Evolutionary conservation across 2,888 invertebrate genomes (phyloP), one percentile per base, ranked within the genome.

Genomic region (Scaptomyza parva): DNA sequence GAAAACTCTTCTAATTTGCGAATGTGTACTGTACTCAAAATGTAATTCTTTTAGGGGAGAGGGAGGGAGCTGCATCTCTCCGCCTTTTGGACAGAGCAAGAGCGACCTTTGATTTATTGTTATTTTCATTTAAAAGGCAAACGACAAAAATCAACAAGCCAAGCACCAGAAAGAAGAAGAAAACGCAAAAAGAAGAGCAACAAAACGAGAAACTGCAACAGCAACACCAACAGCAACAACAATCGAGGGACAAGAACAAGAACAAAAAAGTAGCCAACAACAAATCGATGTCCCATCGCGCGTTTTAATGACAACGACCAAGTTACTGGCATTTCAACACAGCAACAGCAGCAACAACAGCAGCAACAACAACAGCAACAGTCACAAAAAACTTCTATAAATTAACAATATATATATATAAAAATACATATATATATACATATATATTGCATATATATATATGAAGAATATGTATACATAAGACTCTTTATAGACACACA

Each of bases 71-170:
- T 3, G 0, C 4, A 14, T 26, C 14, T 8, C 14, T 14, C 8
- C 8, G 14, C 35, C 22, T 30, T 11, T 30, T 30, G 57, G 47
- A 47, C 51, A 62, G 73, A 72, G 73, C 58, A 55, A 72, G 73
- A 61, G 67, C 67, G 68, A 80, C 78, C 88, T 77, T 86, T 84
- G 83, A 84, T 84, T 84, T 88, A 84, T 84, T 60, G 83, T 86
- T 88, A 88, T 86, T 84, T 88, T 88, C 63, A 86, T 84, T 84
- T 84, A 88, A 84, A 84, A 88, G 85, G 86, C 85, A 84, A 88
- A 86, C 88, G 88, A 88, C 83, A 83, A 83, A 88, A 88, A 82
- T 82, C 80, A 86, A 83, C 80, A 80, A 62, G 60, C 30, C 73
- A 62, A 37, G 28, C 65, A 59, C 62, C n/a, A n/a, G n/a, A 30